Base-by-base conservation (phyloP, 2,797 vertebrate genomes). In the Danio choprae region DNA sequence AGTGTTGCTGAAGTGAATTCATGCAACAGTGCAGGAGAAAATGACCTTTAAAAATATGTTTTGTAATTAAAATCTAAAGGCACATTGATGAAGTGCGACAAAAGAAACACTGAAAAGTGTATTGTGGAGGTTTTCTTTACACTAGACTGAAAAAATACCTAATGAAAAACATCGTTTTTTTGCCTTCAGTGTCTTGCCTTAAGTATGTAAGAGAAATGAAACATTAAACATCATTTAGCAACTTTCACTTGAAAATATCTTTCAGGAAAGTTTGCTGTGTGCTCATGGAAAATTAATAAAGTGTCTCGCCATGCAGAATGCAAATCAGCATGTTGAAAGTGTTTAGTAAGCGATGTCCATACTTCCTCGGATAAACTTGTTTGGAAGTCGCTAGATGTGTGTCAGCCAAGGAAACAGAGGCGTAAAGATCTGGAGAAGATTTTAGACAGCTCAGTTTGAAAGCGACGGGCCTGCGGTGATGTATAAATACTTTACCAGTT, bases 211-310 rank as follows among this genome's bases (percentile, higher is more conserved):
- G 46, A 62, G 71, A 59, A 58, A 73, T 60, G 22, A 60, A 51
- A 81, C 53, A 55, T 80, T 59, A 71, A 72, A 60, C 20, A 29
- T 44, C 5, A 20, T 77, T 65, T 46, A 53, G 29, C 18, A 69
- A 81, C n/a, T 18, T 29, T 56, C n/a, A 81, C 36, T 75, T 5
- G 29, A n/a, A 65, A 77, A 43, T 50, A 8, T 68, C 4, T 76
- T 74, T 74, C 53, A 0, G 62, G 29, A 53, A 78, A 68, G 53
- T 70, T 50, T 55, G 46, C 63, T 79, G 22, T 38, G 70, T 51
- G 44, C 48, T 63, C 73, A 72, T 80, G 29, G 64, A 69, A 81
- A 79, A 81, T 81, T 38, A 56, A 65, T 79, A 20, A 55, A 65
- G 48, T 56, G 58, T 60, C 68, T 77, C 29, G 6, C 2, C 6